These are phyloP conservation scores for Hypotaenidia philippensis DNA, from an alignment of 2,797 vertebrate species.

Conservation along the genomic window DNA sequence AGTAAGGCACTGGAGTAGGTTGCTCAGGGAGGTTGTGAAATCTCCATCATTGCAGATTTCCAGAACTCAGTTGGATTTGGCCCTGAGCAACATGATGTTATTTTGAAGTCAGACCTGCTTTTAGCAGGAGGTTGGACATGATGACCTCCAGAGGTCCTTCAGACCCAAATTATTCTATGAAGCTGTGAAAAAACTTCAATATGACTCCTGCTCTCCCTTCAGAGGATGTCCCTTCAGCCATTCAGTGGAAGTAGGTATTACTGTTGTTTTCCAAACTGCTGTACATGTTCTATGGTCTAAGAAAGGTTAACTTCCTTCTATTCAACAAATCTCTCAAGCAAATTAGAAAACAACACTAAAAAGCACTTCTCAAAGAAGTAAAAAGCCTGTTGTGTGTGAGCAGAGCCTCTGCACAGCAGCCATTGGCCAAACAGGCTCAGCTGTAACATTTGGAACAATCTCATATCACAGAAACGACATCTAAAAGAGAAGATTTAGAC, in stretches of 20 bases:
- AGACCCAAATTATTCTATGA: conserved; percentile 8
- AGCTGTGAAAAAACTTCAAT: background rate
- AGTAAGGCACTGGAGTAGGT: background rate
- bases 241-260: background rate
- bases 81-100: conserved; percentile 4
- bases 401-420: background rate
- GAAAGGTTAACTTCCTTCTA: background rate
- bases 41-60: background rate
- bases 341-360: background rate
- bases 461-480: background rate
- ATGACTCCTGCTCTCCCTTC: background rate
- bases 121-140: conserved; percentile 19
- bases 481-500: background rate
- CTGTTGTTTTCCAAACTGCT: background rate
- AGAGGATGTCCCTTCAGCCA: background rate
- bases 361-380: background rate
- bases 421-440: background rate
- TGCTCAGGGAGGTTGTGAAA: background rate
- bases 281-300: background rate
- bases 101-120: conserved; percentile 48
- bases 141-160: conserved; percentile 55
- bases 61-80: conserved; percentile 35
- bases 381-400: background rate
- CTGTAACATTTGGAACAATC: background rate
- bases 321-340: background rate